Conservation (phyloP, 2,888 invertebrate species). For the Lathronympha strigana region DNA sequence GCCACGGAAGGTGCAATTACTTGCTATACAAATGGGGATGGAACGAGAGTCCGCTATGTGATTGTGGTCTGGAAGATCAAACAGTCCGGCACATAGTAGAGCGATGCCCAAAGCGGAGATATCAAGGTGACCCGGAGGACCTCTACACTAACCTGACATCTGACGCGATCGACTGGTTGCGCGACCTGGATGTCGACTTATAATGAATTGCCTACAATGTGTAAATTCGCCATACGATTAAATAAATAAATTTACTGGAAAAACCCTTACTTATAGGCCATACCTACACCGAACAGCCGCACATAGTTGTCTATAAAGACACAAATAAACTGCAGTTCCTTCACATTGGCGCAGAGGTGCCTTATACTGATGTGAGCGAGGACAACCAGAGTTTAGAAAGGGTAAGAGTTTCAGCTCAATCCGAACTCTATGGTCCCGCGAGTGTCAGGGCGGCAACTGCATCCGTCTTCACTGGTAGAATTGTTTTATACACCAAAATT, state of each 20-base stretch:
- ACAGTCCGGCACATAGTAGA: too few relatives aligned
- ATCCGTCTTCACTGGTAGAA: neutral
- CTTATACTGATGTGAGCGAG: neutral
- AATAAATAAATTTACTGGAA: conserved; percentile 34
- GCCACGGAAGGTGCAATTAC: too few relatives aligned
- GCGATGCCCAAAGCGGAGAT: too few relatives aligned
- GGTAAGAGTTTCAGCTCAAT: neutral
- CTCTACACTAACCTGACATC: too few relatives aligned
- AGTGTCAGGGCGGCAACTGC: conserved; percentile 5
- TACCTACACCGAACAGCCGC: conserved; percentile 41
- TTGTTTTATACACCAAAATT: conserved; percentile 13
- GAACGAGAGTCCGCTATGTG: too few relatives aligned
- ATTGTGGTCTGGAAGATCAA: too few relatives aligned
- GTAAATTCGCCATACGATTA: too few relatives aligned
- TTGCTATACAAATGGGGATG: too few relatives aligned
- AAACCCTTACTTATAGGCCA: conserved; percentile 37
- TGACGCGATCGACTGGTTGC: too few relatives aligned
- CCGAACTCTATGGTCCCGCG: conserved; percentile 2
- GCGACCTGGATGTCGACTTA: too few relatives aligned
- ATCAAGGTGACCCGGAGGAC: too few relatives aligned
- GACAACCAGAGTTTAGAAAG: neutral
- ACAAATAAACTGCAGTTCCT: conserved; percentile 30
- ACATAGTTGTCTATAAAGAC: conserved; percentile 36
- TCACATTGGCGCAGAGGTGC: conserved; percentile 33
- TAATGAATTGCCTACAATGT: too few relatives aligned